These are phyloP conservation scores for Cheilosia variabilis DNA, from an alignment of 2,888 invertebrate species.

Conservation along the genomic window DNA sequence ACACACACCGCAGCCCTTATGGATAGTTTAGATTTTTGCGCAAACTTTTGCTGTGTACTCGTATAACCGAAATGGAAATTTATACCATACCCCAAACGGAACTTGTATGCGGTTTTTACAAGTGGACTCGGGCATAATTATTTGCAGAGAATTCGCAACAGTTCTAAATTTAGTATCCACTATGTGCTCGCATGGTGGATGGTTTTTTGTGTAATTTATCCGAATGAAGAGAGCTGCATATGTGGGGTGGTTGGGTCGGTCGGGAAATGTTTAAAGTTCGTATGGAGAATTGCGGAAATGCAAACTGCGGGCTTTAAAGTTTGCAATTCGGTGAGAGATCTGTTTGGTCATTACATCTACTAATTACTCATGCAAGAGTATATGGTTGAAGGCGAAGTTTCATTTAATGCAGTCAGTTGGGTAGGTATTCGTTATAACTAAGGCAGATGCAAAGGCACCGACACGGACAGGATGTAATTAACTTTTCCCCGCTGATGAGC, in stretches of 20 bases:
- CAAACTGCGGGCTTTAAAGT: not conserved
- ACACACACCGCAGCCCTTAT: not conserved
- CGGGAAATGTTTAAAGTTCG: not conserved
- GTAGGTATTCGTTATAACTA: no score
- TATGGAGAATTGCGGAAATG: not conserved
- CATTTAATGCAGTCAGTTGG: not conserved
- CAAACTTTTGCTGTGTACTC: constrained; percentile 1
- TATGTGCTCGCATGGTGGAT: not conserved
- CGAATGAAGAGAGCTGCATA: not conserved
- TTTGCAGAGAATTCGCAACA: not conserved
- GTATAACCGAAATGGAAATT: constrained; percentile 27
- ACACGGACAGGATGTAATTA: no score
- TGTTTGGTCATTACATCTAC: constrained; percentile 26
- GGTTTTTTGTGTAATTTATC: constrained; percentile 29
- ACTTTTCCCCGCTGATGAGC: no score
- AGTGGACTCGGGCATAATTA: constrained; percentile 5
- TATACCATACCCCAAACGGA: constrained; percentile 17
- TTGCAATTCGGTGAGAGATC: constrained; percentile 21
- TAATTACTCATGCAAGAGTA: constrained; percentile 42
- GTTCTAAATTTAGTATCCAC: not conserved
- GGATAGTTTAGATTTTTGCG: not conserved
- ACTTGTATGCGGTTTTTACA: constrained; percentile 38
- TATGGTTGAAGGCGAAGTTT: not conserved
- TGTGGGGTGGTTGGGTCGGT: not conserved
- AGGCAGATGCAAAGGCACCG: no score